Percentiles rank a stretch among this genome's conserved stretches.
phyloP scores from a whole-genome alignment of 35 echinoderm and acorn worm genomes.

The Ophiothrix spiculata region DNA sequence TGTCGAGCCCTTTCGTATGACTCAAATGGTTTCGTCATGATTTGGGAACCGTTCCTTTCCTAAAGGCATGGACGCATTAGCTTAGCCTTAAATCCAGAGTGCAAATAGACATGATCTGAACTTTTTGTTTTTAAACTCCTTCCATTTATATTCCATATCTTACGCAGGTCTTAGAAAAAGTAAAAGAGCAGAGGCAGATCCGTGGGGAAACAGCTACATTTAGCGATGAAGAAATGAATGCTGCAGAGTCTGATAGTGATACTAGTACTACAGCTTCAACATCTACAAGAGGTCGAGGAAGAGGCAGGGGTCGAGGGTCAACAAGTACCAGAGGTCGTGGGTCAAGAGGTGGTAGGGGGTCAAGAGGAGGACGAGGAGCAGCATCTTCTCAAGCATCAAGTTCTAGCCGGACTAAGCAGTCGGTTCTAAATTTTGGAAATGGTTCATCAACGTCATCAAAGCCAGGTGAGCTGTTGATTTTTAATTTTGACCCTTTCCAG shows the following conservation, averaged over 20 bases:
- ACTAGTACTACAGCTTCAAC: neutral
- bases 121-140: neutral
- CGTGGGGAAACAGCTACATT: neutral
- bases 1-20: too few relatives aligned
- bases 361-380: neutral
- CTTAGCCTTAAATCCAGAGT: too few relatives aligned
- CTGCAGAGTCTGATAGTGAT: constrained; percentile 14
- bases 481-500: too few relatives aligned
- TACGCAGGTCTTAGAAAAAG: constrained; percentile 22
- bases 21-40: too few relatives aligned
- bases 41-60: neutral
- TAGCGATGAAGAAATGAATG: constrained; percentile 6
- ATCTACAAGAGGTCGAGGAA: constrained; percentile 25
- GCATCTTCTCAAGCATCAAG: neutral
- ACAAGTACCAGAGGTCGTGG: constrained; percentile 29
- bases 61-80: neutral
- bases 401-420: too few relatives aligned
- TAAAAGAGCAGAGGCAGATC: constrained; percentile 29
- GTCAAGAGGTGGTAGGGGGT: neutral
- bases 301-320: constrained; percentile 21
- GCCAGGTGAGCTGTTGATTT: too few relatives aligned
- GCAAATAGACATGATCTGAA: neutral
- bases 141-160: neutral
- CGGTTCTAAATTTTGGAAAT: too few relatives aligned
- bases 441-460: too few relatives aligned